phyloP scores from a whole-genome alignment of 23 tunicate genomes.

The Halocynthia aurantium region DNA sequence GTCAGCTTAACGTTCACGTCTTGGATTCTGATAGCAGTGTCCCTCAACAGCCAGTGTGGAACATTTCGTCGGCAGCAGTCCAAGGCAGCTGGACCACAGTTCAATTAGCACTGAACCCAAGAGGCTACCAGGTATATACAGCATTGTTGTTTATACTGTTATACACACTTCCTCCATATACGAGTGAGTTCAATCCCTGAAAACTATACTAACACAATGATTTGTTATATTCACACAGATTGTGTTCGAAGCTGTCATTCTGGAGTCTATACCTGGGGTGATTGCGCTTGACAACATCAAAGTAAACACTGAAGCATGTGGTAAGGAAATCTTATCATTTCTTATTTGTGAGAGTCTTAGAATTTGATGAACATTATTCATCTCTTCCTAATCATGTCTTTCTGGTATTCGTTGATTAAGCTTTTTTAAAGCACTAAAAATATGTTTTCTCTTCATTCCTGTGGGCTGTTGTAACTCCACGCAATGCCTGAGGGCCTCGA shows the following conservation, averaged over 20 bases:
- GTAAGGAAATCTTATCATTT: constrained; percentile 15
- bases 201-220: background rate
- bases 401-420: too few species aligned
- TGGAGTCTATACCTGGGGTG: constrained; percentile 25
- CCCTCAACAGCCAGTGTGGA: constrained; percentile 62
- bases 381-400: too few species aligned
- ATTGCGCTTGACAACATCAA: constrained; percentile 56
- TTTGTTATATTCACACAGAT: constrained; percentile 14
- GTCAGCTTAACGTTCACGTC: constrained; percentile 50
- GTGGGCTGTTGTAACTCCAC: too few species aligned
- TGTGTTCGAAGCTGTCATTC: constrained; percentile 66
- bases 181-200: background rate
- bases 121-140: constrained; percentile 62
- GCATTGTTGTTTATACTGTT: background rate
- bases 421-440: too few species aligned
- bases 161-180: background rate
- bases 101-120: constrained; percentile 71
- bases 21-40: constrained; percentile 23
- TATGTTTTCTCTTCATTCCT: too few species aligned
- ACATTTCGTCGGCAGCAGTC: constrained; percentile 6
- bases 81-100: constrained; percentile 57
- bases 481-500: too few species aligned
- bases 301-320: constrained; percentile 56
- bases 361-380: too few species aligned
- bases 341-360: too few species aligned